Evolutionary conservation across 2,113 vertebrate genomes (phyloP), one percentile per base, ranked within the genome.

Genomic region (Bos indicus): DNA sequence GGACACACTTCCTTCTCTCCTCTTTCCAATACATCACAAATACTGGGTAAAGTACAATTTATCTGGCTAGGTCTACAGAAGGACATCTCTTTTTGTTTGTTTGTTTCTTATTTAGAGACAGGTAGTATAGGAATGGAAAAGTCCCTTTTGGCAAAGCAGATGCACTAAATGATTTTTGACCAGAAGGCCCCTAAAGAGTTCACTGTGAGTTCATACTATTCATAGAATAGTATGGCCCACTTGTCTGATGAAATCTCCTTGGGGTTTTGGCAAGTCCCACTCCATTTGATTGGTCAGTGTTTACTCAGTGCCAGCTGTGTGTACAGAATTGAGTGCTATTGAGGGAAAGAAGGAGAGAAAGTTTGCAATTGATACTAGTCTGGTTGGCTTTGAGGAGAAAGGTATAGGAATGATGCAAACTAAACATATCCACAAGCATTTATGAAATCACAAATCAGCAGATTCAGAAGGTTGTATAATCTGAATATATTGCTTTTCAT

Each of bases 181-280:
- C 25, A 62, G 74, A 64, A 57, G 57, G 51, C 54, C 54, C 48
- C 16, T 15, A 33, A 78, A 91, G 67, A 74, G 40, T 94, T 90
- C 33, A 23, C 2, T 64, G 1, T 92, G 94, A 71, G 81, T 74
- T 40, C 67, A 40, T 74, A 74, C 36, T 74, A 74, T 40, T 74
- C 67, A 40, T 59, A 86, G 71, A 90, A 36, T 67, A 77, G 60
- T 40, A 71, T 87, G 86, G 33, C 46, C 40, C 28, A 33, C 25
- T 95, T 67, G 52, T 62, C 62, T 95, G 36, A 93, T 95, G 78
- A 93, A 97, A 97, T 87, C 23, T 51, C n/a, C 26, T 84, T 96
- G 52, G 52, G n/a, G 23, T 87, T 62, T 97, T 96, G 90, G 83
- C 77, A 97, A 81, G 92, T 96, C 56, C 23, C 93, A 46, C 78